phyloP scores from a whole-genome alignment of 2,797 vertebrate species.

The Argyrosomus regius region DNA sequence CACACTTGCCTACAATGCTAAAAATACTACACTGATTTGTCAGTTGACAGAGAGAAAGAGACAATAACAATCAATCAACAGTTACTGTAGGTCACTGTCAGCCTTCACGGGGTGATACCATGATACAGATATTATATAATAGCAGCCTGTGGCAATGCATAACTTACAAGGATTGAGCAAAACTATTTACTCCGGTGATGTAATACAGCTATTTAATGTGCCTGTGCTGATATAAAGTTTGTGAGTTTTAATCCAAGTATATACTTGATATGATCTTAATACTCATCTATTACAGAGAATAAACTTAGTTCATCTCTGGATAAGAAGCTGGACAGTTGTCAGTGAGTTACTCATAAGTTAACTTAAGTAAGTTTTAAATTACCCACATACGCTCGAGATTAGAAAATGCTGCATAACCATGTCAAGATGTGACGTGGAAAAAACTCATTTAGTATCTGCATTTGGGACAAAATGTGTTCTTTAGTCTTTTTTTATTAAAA shows the following conservation, averaged over 20 bases:
- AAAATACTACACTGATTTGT: conserved; percentile 76
- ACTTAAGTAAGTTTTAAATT: neutral
- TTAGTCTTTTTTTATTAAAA: neutral
- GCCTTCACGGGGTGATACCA: conserved; percentile 9
- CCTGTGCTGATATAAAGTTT: neutral
- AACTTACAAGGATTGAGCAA: neutral
- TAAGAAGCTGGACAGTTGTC: neutral
- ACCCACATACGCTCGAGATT: neutral
- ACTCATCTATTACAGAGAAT: neutral
- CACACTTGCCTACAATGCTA: conserved; percentile 59
- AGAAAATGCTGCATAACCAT: neutral
- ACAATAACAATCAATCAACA: conserved; percentile 39
- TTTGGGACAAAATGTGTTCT: neutral
- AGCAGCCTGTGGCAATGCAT: neutral
- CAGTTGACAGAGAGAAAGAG: conserved; percentile 49
- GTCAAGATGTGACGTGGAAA: too few species aligned
- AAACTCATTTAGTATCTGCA: neutral
- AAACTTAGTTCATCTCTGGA: neutral
- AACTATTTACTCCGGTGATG: neutral
- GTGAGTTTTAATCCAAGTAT: neutral
- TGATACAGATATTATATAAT: conserved; percentile 29
- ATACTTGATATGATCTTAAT: neutral
- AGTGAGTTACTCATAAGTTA: neutral
- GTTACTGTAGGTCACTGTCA: conserved; percentile 17
- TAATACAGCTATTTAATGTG: conserved; percentile 11